phyloP scores from a whole-genome alignment of 2,888 invertebrate species.

The Monoplex corrugatus region DNA sequence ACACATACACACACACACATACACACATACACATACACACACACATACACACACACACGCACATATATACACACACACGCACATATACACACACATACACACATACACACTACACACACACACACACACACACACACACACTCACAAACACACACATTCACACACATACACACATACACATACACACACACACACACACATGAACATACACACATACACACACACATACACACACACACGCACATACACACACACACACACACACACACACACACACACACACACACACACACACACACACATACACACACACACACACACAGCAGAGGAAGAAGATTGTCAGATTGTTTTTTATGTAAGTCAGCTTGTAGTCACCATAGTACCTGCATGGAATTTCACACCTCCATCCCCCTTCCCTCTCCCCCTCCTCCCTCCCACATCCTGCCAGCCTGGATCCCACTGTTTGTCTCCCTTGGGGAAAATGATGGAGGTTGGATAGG shows the following conservation, averaged over 20 bases:
- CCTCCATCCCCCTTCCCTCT: background rate
- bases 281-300: background rate
- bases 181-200: background rate
- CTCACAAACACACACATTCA: background rate
- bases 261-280: constrained; percentile 1
- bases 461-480: background rate
- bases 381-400: no score
- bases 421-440: background rate
- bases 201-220: background rate
- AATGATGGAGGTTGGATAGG: no score
- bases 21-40: no score
- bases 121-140: background rate
- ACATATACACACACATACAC: background rate
- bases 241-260: background rate
- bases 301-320: background rate
- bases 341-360: no score
- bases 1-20: constrained; percentile 3
- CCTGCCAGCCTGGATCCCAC: background rate
- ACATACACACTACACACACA: background rate
- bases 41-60: no score
- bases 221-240: background rate
- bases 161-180: background rate
- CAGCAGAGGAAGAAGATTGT: no score
- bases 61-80: no score
- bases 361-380: no score